These are phyloP conservation scores for Lithosia quadra DNA, from an alignment of 2,888 invertebrate species.

Conservation along the genomic window DNA sequence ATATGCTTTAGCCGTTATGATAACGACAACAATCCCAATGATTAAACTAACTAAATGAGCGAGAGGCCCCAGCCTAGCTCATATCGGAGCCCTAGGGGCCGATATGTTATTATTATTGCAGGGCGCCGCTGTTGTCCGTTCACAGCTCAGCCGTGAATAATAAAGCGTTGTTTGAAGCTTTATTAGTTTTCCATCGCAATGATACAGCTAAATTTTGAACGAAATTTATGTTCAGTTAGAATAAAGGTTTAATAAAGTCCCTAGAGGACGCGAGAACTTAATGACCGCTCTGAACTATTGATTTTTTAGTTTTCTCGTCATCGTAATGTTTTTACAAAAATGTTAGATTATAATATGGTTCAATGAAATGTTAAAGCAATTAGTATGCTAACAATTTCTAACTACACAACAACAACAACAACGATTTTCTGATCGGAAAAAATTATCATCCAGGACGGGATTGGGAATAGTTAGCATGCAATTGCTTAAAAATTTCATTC, in stretches of 20 bases:
- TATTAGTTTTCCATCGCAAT: conserved; percentile 19
- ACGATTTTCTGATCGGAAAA: too few species aligned
- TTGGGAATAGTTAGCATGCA: too few species aligned
- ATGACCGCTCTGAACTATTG: too few species aligned
- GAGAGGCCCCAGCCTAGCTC: conserved; percentile 37
- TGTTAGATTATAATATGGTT: too few species aligned
- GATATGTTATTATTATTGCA: conserved; percentile 48
- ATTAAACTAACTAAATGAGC: conserved; percentile 34
- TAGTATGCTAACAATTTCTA: too few species aligned
- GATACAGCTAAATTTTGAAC: conserved; percentile 8
- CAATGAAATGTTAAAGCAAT: too few species aligned
- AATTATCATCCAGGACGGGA: too few species aligned
- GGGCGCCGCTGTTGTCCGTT: conserved; percentile 23
- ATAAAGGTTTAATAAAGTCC: not conserved
- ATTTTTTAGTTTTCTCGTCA: too few species aligned
- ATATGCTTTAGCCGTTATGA: not conserved
- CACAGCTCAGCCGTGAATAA: conserved; percentile 35
- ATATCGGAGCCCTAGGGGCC: conserved; percentile 31
- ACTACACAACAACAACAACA: too few species aligned
- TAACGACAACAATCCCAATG: conserved; percentile 12
- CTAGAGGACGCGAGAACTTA: not conserved
- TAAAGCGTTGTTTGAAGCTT: conserved; percentile 27
- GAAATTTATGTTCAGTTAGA: not conserved
- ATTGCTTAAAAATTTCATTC: too few species aligned
- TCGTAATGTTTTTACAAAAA: too few species aligned